Evolutionary conservation across 2,113 vertebrate species (phyloP).

Genomic region (Microcebus griseorufus): DNA sequence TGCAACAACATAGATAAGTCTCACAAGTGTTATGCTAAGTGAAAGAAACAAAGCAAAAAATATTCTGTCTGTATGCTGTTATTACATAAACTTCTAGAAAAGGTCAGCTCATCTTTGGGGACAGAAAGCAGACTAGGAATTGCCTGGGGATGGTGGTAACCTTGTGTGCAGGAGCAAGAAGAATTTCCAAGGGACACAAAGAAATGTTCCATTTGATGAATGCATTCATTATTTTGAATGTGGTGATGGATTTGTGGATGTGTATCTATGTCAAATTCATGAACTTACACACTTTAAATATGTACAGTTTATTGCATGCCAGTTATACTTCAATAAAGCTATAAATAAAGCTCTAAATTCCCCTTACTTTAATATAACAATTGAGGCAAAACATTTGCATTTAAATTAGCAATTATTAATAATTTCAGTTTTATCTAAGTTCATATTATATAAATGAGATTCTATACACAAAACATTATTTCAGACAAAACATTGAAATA

Average conservation of each 20-base stretch:
- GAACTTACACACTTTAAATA: neutral
- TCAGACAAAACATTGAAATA: neutral
- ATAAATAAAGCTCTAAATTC: neutral
- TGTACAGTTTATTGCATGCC: neutral
- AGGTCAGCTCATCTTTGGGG: neutral
- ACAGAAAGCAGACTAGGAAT: neutral
- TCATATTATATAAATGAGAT: neutral
- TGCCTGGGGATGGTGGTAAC: neutral
- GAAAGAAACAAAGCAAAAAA: neutral
- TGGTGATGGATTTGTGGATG: neutral
- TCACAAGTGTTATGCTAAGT: neutral
- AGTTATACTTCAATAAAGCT: neutral
- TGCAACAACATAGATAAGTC: neutral
- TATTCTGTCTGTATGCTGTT: neutral
- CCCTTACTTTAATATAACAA: slow-evolving; percentile 15
- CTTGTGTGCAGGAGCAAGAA: rapidly evolving
- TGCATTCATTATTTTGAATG: neutral
- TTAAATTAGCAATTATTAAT: slow-evolving; percentile 18
- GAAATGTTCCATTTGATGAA: rapidly evolving
- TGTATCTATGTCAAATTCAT: neutral
- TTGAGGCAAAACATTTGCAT: neutral
- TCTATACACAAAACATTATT: neutral
- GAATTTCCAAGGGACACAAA: rapidly evolving
- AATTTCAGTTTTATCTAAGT: neutral
- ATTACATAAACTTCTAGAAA: neutral